Base-by-base conservation (phyloP, 2,113 vertebrate genomes). In the Ranitomeya variabilis region DNA sequence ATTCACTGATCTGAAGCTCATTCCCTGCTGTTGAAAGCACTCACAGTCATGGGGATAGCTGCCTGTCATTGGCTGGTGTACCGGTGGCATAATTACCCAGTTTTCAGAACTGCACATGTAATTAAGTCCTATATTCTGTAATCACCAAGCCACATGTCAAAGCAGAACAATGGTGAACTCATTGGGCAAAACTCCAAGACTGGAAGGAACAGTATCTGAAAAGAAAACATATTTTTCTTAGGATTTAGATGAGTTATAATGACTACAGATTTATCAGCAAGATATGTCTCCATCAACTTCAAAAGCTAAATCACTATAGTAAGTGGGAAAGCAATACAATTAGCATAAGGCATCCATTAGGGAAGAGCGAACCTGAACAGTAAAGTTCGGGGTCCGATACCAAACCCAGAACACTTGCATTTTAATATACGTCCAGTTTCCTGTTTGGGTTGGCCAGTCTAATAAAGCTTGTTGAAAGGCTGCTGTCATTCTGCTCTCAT, bases 1-100 rank as follows among this genome's bases (percentile, higher is more conserved):
- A 87, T 87, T 80, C 78, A 81, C 86, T 67, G 64, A 87, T 87
- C 62, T 87, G 62, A 80, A 87, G 78, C 78, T 55, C 52, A 80
- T 69, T 54, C 64, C 86, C 86, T 87, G 86, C 86, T 87, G 86
- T n/a, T 87, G 78, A 69, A 80, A 71, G 77, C 51, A n/a, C 64
- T 80, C 54, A 23, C 74, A 71, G 45, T 66, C 60, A 79, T 66
- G 64, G 77, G 51, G 59, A 55, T 69, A 69, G 76, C 74, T 55
- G 86, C 12, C 6, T 87, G 31, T 80, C 86, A 71, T 59, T 87
- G 86, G 86, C 7, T 81, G 62, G 60, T 45, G 52, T 80, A 87
- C n/a, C 60, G 86, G 23, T 23, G 77, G 77, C 21, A 69, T 87
- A 87, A 87, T 87, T 87, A 87, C 51, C 8, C 62, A 71, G 77